phyloP scores from a whole-genome alignment of 1,140 invertebrate genomes.

The Drosophila nebulosa region DNA sequence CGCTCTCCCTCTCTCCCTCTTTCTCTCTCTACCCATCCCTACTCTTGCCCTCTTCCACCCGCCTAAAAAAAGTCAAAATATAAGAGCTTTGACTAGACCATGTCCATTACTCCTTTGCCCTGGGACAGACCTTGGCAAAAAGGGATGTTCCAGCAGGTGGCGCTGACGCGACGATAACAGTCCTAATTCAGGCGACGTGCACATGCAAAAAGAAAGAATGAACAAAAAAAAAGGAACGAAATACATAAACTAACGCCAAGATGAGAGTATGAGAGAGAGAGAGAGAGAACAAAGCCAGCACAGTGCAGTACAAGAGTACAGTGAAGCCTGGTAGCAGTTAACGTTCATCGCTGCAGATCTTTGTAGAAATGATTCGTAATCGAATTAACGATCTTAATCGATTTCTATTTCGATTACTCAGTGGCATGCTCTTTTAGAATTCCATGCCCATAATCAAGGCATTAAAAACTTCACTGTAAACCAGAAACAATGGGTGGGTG shows the following conservation, averaged over 20 bases:
- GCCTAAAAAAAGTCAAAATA: neutral
- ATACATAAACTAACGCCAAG: too few relatives aligned
- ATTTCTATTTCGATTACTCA: too few relatives aligned
- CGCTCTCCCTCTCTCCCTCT: neutral
- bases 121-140: conserved; percentile 1
- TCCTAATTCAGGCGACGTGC: conserved; percentile 59
- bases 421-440: too few relatives aligned
- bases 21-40: neutral
- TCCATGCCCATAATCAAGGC: neutral
- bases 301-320: too few relatives aligned
- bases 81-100: conserved; percentile 17
- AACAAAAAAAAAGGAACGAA: neutral
- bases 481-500: neutral
- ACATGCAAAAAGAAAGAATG: conserved; percentile 26
- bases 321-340: too few relatives aligned
- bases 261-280: too few relatives aligned
- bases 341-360: too few relatives aligned
- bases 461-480: neutral
- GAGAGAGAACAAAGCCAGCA: too few relatives aligned
- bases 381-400: neutral
- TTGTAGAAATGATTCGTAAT: too few relatives aligned
- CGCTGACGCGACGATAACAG: conserved; percentile 59
- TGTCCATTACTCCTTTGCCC: conserved; percentile 32
- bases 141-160: conserved; percentile 65
- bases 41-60: too few relatives aligned